phyloP scores from a whole-genome alignment of 2,888 invertebrate genomes.

The Euclidia mi region DNA sequence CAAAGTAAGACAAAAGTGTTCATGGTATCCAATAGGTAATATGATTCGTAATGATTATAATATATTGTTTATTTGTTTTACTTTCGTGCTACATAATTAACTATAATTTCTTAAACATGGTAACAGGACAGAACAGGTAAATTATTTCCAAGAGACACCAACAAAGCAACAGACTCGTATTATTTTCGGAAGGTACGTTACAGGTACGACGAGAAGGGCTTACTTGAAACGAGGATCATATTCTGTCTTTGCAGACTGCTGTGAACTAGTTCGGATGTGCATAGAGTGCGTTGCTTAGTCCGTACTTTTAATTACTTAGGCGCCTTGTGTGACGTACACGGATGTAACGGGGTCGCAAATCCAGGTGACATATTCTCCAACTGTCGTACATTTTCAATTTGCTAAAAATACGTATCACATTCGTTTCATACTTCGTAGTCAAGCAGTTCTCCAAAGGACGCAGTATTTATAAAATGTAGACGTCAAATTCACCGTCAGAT shows the following conservation, averaged over 20 bases:
- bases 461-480: conserved; percentile 55
- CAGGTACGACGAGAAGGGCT: too few relatives aligned
- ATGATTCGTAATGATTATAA: too few relatives aligned
- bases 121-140: too few relatives aligned
- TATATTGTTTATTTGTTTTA: too few relatives aligned
- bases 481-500: conserved; percentile 61
- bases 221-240: too few relatives aligned
- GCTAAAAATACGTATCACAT: conserved; percentile 3
- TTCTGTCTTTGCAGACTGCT: neutral
- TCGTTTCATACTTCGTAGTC: conserved; percentile 16
- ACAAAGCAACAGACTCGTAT: too few relatives aligned
- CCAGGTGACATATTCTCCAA: conserved; percentile 12
- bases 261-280: conserved; percentile 6
- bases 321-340: conserved; percentile 4
- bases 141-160: too few relatives aligned
- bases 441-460: conserved; percentile 37
- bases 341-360: conserved; percentile 20
- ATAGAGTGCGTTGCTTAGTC: conserved; percentile 3
- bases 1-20: too few relatives aligned
- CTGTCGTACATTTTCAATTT: conserved; percentile 14
- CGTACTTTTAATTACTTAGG: conserved; percentile 26
- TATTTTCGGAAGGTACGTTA: too few relatives aligned
- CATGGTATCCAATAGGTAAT: too few relatives aligned
- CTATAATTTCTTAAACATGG: too few relatives aligned
- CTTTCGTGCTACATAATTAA: too few relatives aligned